These are phyloP conservation scores for Asteroscopus sphinx DNA, from an alignment of 2,888 invertebrate species.

Conservation along the genomic window DNA sequence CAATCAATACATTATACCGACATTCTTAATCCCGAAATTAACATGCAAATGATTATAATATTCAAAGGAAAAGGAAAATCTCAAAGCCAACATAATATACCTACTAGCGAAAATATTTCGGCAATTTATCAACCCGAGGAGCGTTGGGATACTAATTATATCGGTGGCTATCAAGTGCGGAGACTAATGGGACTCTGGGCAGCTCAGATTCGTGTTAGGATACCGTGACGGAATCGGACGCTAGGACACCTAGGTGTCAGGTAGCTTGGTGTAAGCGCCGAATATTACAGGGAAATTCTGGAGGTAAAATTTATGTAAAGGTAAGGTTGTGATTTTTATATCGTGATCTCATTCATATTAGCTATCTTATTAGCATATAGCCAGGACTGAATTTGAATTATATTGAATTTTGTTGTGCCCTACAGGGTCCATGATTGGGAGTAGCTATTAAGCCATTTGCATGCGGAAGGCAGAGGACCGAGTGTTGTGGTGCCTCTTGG, in stretches of 20 bases:
- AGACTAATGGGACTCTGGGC: conserved; percentile 41
- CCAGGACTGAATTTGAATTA: too few relatives aligned
- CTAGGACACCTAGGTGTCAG: conserved; percentile 20
- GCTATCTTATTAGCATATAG: too few relatives aligned
- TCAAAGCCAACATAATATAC: neutral
- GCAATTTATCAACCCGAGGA: conserved; percentile 46
- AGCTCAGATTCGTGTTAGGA: conserved; percentile 38
- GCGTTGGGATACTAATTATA: conserved; percentile 46
- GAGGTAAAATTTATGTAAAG: conserved; percentile 8
- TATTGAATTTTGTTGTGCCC: too few relatives aligned
- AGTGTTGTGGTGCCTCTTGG: too few relatives aligned
- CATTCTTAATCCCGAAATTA: conserved; percentile 28
- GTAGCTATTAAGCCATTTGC: too few relatives aligned
- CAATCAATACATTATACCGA: neutral
- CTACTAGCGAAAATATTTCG: conserved; percentile 39
- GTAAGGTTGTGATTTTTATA: neutral
- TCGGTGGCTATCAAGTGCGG: conserved; percentile 48
- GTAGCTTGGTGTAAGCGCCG: neutral
- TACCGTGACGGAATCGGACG: conserved; percentile 11
- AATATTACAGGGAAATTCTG: neutral
- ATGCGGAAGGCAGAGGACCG: too few relatives aligned
- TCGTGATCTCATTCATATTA: too few relatives aligned
- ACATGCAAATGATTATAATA: conserved; percentile 41
- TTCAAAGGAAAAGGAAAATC: conserved; percentile 21
- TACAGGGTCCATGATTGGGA: too few relatives aligned